These are phyloP conservation scores for Megaceryle maxima DNA, from an alignment of 2,113 vertebrate genomes.

Conservation along the genomic window DNA sequence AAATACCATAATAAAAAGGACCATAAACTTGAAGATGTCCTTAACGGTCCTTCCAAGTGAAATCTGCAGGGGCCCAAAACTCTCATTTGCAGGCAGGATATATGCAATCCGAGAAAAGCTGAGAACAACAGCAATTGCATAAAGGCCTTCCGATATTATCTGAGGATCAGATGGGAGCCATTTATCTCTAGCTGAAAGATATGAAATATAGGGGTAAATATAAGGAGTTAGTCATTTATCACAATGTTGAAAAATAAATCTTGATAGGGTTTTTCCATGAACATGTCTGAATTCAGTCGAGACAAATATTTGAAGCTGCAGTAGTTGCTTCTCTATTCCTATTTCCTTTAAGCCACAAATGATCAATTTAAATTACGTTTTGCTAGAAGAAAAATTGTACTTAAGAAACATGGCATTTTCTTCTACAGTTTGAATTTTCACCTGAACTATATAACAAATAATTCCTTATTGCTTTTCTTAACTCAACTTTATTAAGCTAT, in stretches of 20 bases:
- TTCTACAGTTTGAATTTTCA: not conserved
- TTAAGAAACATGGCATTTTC: not conserved
- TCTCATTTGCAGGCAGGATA: constrained; percentile 91
- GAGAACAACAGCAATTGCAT: constrained; percentile 89
- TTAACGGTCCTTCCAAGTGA: constrained; percentile 90
- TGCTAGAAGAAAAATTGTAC: not conserved
- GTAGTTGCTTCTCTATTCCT: not conserved
- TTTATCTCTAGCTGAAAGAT: constrained; percentile 85
- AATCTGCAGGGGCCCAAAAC: constrained; percentile 91
- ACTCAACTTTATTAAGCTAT: not conserved
- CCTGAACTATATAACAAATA: not conserved
- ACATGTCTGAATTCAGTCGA: not conserved
- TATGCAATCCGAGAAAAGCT: constrained; percentile 90
- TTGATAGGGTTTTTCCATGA: not conserved
- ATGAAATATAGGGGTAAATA: constrained; percentile 10
- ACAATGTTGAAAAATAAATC: not conserved
- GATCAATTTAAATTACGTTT: not conserved
- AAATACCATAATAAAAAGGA: constrained; percentile 93
- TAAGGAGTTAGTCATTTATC: not conserved
- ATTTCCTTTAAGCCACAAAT: not conserved
- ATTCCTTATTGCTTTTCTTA: not conserved
- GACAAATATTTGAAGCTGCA: not conserved
- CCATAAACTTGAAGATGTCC: constrained; percentile 95
- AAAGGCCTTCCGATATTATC: constrained; percentile 91
- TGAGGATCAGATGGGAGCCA: constrained; percentile 92